Conservation (phyloP, 2,888 invertebrate species). For the Encarsia formosa region DNA sequence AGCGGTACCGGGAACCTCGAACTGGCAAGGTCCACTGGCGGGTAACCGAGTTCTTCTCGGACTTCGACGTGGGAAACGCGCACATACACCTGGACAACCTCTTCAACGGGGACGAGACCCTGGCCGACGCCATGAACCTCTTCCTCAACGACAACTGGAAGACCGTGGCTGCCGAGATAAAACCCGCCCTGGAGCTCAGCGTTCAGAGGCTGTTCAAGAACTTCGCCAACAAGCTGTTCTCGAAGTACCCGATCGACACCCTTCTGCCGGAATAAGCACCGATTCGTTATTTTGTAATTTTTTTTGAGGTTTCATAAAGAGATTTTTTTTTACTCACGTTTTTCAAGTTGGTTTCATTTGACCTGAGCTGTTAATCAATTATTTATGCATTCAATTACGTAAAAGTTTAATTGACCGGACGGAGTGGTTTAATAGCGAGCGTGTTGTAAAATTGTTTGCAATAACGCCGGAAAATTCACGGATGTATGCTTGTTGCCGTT, state of each 20-base stretch:
- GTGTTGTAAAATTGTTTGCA: too few species aligned
- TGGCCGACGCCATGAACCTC: slow-evolving; percentile 68
- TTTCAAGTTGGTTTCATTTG: background rate
- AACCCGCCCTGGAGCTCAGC: slow-evolving; percentile 65
- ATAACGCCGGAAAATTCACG: too few species aligned
- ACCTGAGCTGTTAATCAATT: too few species aligned
- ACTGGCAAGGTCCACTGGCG: slow-evolving; percentile 52
- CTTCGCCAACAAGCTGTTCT: slow-evolving; percentile 60
- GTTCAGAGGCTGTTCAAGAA: slow-evolving; percentile 58
- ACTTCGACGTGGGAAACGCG: slow-evolving; percentile 65
- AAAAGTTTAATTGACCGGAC: too few species aligned
- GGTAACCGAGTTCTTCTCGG: slow-evolving; percentile 62
- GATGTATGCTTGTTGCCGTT: too few species aligned
- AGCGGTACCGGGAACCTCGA: slow-evolving; percentile 52
- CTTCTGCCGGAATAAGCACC: slow-evolving; percentile 52
- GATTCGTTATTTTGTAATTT: too few species aligned
- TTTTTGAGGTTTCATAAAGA: background rate
- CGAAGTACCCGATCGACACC: slow-evolving; percentile 57
- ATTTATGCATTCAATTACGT: too few species aligned
- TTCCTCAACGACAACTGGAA: slow-evolving; percentile 78
- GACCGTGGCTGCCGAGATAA: slow-evolving; percentile 65
- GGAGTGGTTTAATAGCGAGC: too few species aligned
- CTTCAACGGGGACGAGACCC: slow-evolving; percentile 62
- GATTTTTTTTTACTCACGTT: background rate
- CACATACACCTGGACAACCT: slow-evolving; percentile 66